Base-by-base conservation (phyloP, 1,140 invertebrate genomes). In the Helicoverpa zea region DNA sequence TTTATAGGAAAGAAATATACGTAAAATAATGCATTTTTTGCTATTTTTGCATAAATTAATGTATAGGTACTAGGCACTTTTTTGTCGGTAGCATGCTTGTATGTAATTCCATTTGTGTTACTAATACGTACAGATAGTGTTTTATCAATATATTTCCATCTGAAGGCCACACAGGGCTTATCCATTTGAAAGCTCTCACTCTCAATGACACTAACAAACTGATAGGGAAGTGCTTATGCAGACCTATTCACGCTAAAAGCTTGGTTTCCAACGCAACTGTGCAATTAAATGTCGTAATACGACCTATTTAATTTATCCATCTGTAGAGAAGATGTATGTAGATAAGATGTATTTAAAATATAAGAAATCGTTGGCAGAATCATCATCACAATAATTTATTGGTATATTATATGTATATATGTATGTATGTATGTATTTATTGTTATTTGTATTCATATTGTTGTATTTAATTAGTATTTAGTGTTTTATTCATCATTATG, bases 91-190 rank as follows among this genome's bases (percentile, higher is more conserved):
- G 16, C 54, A 56, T 2, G 23, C 35, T 43, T 29, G 54, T 18
- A 16, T 29, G 54, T 18, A 16, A 59, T 4, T 59, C 11, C 11
- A 61, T 30, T 29, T 29, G 13, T 59, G 29, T 1, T 35, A 59
- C 23, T 59, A 3, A 59, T 29, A 13, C 18, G 58, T 30, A 61
- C 23, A 12, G 58, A 61, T 61, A 61, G 58, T 29, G 58, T 30
- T 4, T 59, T 61, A 61, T 61, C 58, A 13, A 14, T 29, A 61
- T 43, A 43, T 43, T 43, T 43, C 5, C 12, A 29, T 23, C 58
- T 14, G 58, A 61, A 61, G 58, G 58, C 58, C 58, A 30, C 58
- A 61, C 58, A 30, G 14, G 58, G 58, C 58, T 23, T 29, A 30
- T 61, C 58, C 23, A 61, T 61, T 61, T 30, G 58, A 61, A 43